Base-by-base conservation (phyloP, 2,888 invertebrate genomes). In the Callyntrura guangdongensis region DNA sequence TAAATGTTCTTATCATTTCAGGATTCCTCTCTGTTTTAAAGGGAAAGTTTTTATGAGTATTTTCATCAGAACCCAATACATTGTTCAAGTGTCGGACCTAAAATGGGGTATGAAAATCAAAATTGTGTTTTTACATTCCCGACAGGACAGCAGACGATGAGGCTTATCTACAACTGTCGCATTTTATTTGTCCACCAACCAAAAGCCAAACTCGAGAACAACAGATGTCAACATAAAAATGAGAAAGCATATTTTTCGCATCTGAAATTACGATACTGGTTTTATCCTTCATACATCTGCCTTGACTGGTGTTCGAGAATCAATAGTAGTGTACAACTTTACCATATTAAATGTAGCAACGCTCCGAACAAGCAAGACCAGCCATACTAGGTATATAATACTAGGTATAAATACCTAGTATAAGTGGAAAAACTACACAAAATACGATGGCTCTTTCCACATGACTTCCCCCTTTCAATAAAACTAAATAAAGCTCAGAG, bases 181-280 rank as follows among this genome's bases (percentile, higher is more conserved):
- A 36, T 36, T 36, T 36, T 36, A 36, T 6, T 59, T 45, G 47
- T 45, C 47, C 20, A 5, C 20, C 72, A 49, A 27, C 67, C 27
- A 74, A 49, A 49, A 74, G 9, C 49, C 20, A 74, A 74, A 74
- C 49, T 49, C 22, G 49, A 45, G 36, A 72, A 22, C 47, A 72
- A 74, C 74, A 74, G 74, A 74, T 74, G 74, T 74, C 49, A 74
- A 74, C 74, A 49, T 49, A 49, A 49, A 74, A 74, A 49, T 4
- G 17, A n/a, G 49, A 74, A 49, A 74, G 69, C 14, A 49, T 17
- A 64, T 64, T 22, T 74, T 25, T 74, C 20, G 49, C 47, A 74
- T 49, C 20, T 47, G 4, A 49, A 22, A 74, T 74, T 47, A 74
- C 49, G 72, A n/a, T 72, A 47, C 17, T 17, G 49, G 2, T 74